Evolutionary conservation across 1,140 invertebrate genomes (phyloP).

Genomic region (Bombus consobrinus): DNA sequence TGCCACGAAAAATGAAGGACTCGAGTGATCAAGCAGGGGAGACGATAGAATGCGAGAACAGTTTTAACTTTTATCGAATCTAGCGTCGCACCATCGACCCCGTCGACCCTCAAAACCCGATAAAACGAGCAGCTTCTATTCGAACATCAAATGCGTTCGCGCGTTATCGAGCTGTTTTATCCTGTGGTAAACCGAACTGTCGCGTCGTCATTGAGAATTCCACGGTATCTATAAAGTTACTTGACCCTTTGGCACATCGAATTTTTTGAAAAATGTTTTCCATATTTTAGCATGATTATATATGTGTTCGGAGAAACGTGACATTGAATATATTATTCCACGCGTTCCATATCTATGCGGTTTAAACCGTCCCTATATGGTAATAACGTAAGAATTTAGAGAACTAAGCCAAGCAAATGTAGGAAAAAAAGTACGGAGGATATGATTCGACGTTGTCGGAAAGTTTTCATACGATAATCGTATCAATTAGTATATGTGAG

Average conservation of each 20-base stretch:
- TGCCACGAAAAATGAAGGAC: conserved; percentile 4
- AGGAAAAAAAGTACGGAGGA: no score
- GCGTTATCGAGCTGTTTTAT: conserved; percentile 44
- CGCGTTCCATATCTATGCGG: background rate
- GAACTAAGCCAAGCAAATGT: background rate
- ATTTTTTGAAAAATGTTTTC: background rate
- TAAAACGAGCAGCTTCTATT: conserved; percentile 44
- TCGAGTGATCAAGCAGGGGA: background rate
- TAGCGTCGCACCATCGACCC: conserved; percentile 64
- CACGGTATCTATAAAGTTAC: background rate
- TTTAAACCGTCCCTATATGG: background rate
- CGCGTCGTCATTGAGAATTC: conserved; percentile 9
- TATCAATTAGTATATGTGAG: conserved; percentile 29
- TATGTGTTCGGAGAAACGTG: background rate
- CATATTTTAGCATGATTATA: background rate
- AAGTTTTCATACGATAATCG: conserved; percentile 52
- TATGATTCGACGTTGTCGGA: conserved; percentile 17
- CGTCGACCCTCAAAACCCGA: conserved; percentile 60
- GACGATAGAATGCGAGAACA: conserved; percentile 5
- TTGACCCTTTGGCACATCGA: background rate
- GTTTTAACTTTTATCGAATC: conserved; percentile 68
- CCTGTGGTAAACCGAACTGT: conserved; percentile 3
- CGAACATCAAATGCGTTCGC: conserved; percentile 19
- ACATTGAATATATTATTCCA: background rate
- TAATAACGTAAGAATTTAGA: background rate